Evolutionary conservation across 2,797 vertebrate species (phyloP), one percentile per base, ranked within the genome.

Genomic region (Enteromius afrohamiltoni): DNA sequence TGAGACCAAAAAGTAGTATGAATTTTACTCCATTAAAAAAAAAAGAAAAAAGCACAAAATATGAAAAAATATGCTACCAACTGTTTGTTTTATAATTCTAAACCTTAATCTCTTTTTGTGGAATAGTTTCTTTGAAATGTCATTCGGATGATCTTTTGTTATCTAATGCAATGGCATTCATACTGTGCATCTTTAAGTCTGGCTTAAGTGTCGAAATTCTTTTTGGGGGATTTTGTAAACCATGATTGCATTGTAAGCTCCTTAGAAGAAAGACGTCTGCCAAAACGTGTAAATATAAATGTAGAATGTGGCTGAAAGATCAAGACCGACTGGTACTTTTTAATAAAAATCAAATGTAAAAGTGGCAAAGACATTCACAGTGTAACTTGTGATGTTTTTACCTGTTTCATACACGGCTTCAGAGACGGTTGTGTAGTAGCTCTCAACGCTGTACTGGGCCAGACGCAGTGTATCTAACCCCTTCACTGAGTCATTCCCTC

Each of bases 341-440:
- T 42, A 62, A 23, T 14, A 1, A 64, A 77, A 45, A 64, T 42
- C 40, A 9, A 26, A 29, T 45, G 16, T 64, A 19, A 62, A 77
- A 64, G 4, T 47, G 13, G 6, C 0, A 14, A 42, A 40, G 3
- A 29, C 75, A 65, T 85, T 0, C 51, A 45, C 13, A 51, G 3
- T 58, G 16, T 17, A 55, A 23, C 37, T 17, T n/a, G n/a, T 6
- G 1, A 21, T 70, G 71, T 14, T 70, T 31, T 45, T 76, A 96
- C 96, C 97, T 73, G 97, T 97, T 92, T 97, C 96, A 88, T 97
- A 97, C 2, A 96, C 92, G 0, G 96, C 97, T 89, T 97, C 95
- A 0, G 97, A 96, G 19, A 95, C 94, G 0, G 95, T 96, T 0
- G 96, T 97, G 82, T 97, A 96, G 90, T 97, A 92, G 89, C 96